Conservation (phyloP, 1,140 invertebrate species). For the Trichonephila clavata region DNA sequence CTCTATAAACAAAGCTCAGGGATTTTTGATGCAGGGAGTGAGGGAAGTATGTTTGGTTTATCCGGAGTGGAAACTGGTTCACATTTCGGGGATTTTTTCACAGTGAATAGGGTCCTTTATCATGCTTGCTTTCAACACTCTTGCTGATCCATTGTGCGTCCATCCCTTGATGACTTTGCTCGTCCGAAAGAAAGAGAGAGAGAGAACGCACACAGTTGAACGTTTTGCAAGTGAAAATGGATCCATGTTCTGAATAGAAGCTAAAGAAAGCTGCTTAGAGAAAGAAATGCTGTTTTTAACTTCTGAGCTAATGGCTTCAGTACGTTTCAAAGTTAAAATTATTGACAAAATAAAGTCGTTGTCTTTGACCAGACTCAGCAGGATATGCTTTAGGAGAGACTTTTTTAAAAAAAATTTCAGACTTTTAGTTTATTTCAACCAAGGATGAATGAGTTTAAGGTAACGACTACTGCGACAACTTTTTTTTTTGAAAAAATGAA, state of each 20-base stretch:
- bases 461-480: too few relatives aligned
- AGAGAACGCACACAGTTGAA: neutral
- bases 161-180: neutral
- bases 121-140: neutral
- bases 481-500: too few relatives aligned
- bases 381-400: too few relatives aligned
- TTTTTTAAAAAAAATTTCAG: too few relatives aligned
- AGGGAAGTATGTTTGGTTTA: conserved; percentile 1
- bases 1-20: conserved; percentile 51
- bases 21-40: conserved; percentile 5
- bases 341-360: too few relatives aligned
- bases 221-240: neutral
- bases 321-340: too few relatives aligned
- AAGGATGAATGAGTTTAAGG: too few relatives aligned
- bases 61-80: conserved; percentile 7
- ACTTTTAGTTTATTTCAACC: too few relatives aligned
- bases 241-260: neutral
- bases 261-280: too few relatives aligned
- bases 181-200: neutral
- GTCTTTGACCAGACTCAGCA: too few relatives aligned
- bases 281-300: too few relatives aligned
- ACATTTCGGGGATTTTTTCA: conserved; percentile 23
- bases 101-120: conserved; percentile 28
- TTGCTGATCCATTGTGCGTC: neutral
- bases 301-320: too few relatives aligned